Conservation (phyloP, 2,888 invertebrate genomes). For the Andrena flavipes region DNA sequence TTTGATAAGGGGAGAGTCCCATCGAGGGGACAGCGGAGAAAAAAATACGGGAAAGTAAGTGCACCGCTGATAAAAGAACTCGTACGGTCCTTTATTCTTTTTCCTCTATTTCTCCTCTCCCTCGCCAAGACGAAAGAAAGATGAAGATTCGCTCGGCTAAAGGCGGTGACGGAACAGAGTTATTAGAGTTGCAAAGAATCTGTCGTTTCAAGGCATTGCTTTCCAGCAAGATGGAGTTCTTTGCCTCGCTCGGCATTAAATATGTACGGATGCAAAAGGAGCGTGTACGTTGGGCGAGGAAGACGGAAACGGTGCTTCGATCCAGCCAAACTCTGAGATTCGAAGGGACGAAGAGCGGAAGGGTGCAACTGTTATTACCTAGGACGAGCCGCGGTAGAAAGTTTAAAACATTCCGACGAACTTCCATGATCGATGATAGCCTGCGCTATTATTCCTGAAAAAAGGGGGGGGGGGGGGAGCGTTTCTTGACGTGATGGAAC, state of each 20-base stretch:
- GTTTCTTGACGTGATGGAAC: background rate
- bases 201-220: conserved; percentile 35
- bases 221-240: background rate
- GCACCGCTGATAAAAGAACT: background rate
- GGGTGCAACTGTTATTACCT: conserved; percentile 14
- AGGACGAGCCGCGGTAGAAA: background rate
- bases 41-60: background rate
- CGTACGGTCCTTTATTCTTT: background rate
- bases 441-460: background rate
- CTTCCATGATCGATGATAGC: background rate
- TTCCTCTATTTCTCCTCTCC: background rate
- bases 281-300: background rate
- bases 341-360: background rate
- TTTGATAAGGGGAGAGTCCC: conserved; percentile 10
- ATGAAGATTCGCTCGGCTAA: background rate
- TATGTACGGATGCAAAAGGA: conserved; percentile 28
- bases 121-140: background rate
- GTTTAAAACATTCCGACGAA: conserved; percentile 3
- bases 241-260: conserved; percentile 23
- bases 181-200: conserved; percentile 44
- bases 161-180: conserved; percentile 18
- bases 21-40: background rate
- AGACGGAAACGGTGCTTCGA: background rate
- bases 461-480: background rate
- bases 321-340: background rate